Evolutionary conservation across 2,113 vertebrate species (phyloP).

Genomic region (Acrocephalus kingi): DNA sequence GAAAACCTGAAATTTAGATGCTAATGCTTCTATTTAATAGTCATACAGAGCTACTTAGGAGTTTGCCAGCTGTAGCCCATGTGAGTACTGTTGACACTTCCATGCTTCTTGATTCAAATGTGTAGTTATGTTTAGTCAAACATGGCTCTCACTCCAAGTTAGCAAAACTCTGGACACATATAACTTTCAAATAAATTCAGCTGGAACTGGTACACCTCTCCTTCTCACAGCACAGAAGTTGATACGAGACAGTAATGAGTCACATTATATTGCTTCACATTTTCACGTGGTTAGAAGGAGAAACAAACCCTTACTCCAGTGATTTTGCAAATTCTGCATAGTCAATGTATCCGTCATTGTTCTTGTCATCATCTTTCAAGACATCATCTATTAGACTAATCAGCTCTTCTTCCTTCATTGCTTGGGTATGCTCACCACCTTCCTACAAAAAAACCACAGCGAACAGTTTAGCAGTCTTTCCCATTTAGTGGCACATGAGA

Average conservation of each 20-base stretch:
- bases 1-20: neutral
- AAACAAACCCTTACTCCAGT: slow-evolving; percentile 77
- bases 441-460: slow-evolving; percentile 74
- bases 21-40: neutral
- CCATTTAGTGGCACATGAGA: neutral
- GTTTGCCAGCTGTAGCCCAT: neutral
- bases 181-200: slow-evolving; percentile 16
- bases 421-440: slow-evolving; percentile 76
- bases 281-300: slow-evolving; percentile 17
- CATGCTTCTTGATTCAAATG: neutral
- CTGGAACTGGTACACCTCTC: neutral
- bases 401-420: slow-evolving; percentile 91
- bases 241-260: slow-evolving; percentile 23
- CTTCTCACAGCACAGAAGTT: slow-evolving; percentile 30
- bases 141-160: neutral
- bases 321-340: slow-evolving; percentile 97
- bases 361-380: slow-evolving; percentile 92
- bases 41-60: neutral
- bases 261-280: slow-evolving; percentile 73
- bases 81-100: neutral
- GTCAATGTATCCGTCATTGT: slow-evolving; percentile 96
- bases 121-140: neutral
- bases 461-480: neutral
- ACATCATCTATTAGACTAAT: slow-evolving; percentile 92
- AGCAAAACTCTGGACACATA: neutral